Evolutionary conservation across 2,113 vertebrate genomes (phyloP).

Genomic region (Tachycineta bicolor): DNA sequence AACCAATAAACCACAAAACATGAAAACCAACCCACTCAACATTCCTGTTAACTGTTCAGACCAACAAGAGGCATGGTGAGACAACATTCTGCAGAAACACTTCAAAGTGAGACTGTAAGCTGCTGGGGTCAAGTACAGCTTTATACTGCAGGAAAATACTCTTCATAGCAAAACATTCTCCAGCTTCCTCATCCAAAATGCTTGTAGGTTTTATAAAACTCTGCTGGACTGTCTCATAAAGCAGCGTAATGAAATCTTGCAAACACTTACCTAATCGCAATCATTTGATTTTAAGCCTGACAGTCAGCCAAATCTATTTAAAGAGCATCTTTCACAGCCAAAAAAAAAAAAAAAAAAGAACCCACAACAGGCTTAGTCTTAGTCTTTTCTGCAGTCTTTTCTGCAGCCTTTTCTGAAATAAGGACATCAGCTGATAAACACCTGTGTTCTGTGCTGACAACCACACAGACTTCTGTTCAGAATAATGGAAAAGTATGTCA

Average conservation of each 20-base stretch:
- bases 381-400: not conserved
- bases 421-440: not conserved
- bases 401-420: not conserved
- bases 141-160: not conserved
- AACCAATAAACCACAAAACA: not conserved
- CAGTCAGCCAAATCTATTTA: slow-evolving; percentile 59
- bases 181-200: not conserved
- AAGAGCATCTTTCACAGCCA: not conserved
- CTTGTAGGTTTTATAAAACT: not conserved
- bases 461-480: not conserved
- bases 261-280: slow-evolving; percentile 54
- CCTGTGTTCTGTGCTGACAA: not conserved
- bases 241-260: not conserved
- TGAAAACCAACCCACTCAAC: not conserved
- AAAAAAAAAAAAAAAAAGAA: not conserved
- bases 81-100: not conserved
- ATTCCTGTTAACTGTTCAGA: not conserved
- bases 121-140: not conserved
- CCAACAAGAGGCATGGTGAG: not conserved
- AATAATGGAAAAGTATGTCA: not conserved
- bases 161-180: not conserved
- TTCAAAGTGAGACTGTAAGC: not conserved
- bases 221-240: not conserved
- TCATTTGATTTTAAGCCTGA: slow-evolving; percentile 62
- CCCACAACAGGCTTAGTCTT: not conserved